Evolutionary conservation across 2,113 vertebrate genomes (phyloP), one percentile per base, ranked within the genome.

Genomic region (Leptobrachium leishanense): DNA sequence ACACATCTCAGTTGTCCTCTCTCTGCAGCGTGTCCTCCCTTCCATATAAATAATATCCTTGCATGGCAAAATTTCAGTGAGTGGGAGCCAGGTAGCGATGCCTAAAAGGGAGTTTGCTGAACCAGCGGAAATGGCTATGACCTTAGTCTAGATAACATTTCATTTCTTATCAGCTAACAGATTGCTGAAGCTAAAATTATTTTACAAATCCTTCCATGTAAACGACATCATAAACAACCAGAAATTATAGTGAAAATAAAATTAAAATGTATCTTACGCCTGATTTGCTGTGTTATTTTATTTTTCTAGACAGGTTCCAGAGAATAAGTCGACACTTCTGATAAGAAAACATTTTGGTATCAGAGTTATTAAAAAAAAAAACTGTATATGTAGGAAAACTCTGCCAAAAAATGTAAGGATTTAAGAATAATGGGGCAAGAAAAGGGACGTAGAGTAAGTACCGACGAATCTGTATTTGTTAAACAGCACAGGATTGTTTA

Each of bases 61-160:
- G 65, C 65, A 43, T 74, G 65, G 57, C 72, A 65, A 44, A 12
- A 66, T 66, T 20, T 75, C 43, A 64, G 68, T 59, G 46, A 42
- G 44, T 63, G 71, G 75, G 69, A 77, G 76, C 46, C 40, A 41
- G 31, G 42, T 50, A 66, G 65, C 31, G 53, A 31, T 59, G 40
- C 10, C n/a, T 15, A 13, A 59, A n/a, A 75, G 42, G 11, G 55
- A 82, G 70, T 72, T 15, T 68, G 50, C 43, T 41, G 59, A 42
- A 54, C 46, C 59, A 79, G 76, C 75, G 82, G 82, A 82, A 79
- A 78, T 76, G 72, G 20, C 12, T 67, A 15, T 69, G 76, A 75
- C 76, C 76, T n/a, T 31, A 41, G 55, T 39, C 57, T 77, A 20
- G 57, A 42, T 20, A 55, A 13, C 31, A 40, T 44, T 54, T n/a